phyloP scores from a whole-genome alignment of 2,797 vertebrate genomes.

The Coreius guichenoti region DNA sequence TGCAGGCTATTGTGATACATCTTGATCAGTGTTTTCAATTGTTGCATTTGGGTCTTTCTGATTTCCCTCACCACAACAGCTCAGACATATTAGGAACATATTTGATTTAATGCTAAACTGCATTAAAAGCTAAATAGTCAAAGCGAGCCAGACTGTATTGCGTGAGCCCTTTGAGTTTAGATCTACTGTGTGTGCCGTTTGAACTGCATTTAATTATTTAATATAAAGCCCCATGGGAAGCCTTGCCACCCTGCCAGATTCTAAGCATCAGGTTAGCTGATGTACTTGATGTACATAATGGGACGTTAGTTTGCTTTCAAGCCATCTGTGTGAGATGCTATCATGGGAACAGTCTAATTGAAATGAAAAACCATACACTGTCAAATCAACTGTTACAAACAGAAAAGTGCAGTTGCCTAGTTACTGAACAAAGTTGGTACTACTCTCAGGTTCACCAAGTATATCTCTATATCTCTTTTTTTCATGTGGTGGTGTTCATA shows the following conservation, averaged over 20 bases:
- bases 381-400: conserved; percentile 28
- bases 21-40: conserved; percentile 51
- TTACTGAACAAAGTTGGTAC: conserved; percentile 13
- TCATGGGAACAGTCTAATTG: conserved; percentile 19
- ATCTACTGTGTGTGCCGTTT: conserved; percentile 61
- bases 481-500: neutral
- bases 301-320: conserved; percentile 2
- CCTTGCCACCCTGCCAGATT: conserved; percentile 15
- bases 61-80: conserved; percentile 61
- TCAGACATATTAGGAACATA: conserved; percentile 69
- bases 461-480: neutral
- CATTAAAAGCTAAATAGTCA: conserved; percentile 62
- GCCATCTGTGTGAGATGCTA: conserved; percentile 15
- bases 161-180: conserved; percentile 57
- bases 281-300: conserved; percentile 22
- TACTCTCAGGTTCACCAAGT: neutral
- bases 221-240: conserved; percentile 41
- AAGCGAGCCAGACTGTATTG: conserved; percentile 56
- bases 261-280: conserved; percentile 47
- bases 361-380: conserved; percentile 36
- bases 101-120: conserved; percentile 62
- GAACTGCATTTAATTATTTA: conserved; percentile 63
- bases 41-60: conserved; percentile 35
- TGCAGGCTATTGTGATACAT: conserved; percentile 50
- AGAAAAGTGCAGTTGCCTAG: conserved; percentile 26